phyloP scores from a whole-genome alignment of 2,113 vertebrate genomes.

The Elaphurus davidianus region DNA sequence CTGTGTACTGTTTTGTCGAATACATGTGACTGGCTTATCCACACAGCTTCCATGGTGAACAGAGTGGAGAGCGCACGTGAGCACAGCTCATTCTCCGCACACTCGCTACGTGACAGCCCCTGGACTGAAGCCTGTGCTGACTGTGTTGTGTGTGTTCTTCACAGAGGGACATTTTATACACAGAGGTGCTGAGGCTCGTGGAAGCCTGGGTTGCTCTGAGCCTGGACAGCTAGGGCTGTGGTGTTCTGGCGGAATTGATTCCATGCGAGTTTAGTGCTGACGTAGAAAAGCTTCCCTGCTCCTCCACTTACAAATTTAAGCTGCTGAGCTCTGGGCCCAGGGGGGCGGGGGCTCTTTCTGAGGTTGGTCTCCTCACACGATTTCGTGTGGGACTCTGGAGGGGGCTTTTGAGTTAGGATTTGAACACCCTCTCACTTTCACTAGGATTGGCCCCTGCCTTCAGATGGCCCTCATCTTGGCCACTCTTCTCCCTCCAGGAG shows the following conservation, averaged over 20 bases:
- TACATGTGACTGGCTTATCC: neutral
- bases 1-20: neutral
- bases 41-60: neutral
- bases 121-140: neutral
- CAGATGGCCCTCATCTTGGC: neutral
- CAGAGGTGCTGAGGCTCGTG: neutral
- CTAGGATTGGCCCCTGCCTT: neutral
- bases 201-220: neutral
- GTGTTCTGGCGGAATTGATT: neutral
- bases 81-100: neutral
- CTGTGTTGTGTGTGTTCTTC: rapidly evolving
- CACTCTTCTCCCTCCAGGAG: neutral
- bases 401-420: neutral
- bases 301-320: neutral
- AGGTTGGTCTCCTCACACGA: neutral
- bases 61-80: neutral
- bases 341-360: neutral
- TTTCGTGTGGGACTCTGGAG: neutral
- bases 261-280: too few relatives aligned
- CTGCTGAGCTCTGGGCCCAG: neutral
- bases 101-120: rapidly evolving
- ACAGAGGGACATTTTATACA: rapidly evolving
- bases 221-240: neutral
- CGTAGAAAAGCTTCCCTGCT: neutral
- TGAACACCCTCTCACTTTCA: neutral